These are phyloP conservation scores for Damaliscus lunatus DNA, from an alignment of 2,113 vertebrate genomes.

Conservation along the genomic window DNA sequence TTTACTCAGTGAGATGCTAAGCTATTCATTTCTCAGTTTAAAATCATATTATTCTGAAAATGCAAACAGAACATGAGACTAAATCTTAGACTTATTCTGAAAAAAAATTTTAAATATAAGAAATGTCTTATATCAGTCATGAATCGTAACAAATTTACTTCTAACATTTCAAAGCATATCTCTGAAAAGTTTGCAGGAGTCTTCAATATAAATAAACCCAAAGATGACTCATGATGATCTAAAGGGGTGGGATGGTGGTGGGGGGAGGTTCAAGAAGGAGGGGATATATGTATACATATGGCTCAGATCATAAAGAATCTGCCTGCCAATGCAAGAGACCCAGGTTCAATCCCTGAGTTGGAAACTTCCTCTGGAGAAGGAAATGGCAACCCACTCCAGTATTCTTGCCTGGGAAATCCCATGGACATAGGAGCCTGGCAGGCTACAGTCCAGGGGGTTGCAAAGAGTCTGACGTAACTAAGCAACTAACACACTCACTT, in stretches of 20 bases:
- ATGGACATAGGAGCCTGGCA: neutral
- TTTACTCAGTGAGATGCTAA: neutral
- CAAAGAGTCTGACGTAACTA: neutral
- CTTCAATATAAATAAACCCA: neutral
- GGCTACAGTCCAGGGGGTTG: neutral
- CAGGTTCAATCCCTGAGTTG: neutral
- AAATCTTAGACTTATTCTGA: neutral
- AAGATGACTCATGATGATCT: neutral
- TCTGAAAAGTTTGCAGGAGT: neutral
- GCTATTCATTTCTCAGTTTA: neutral
- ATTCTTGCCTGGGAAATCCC: neutral
- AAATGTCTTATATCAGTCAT: neutral
- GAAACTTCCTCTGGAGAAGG: neutral
- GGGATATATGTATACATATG: neutral
- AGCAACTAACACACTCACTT: neutral
- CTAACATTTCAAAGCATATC: neutral
- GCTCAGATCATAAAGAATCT: neutral
- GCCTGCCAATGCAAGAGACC: neutral
- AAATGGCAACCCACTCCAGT: neutral
- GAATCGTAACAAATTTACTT: neutral
- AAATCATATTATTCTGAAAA: conserved; percentile 27
- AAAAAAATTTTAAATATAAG: neutral
- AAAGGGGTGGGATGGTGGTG: neutral
- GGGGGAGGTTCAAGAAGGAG: neutral
- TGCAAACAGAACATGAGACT: neutral